Conservation (phyloP, 2,888 invertebrate genomes). For the Drosophila austrosaltans region DNA sequence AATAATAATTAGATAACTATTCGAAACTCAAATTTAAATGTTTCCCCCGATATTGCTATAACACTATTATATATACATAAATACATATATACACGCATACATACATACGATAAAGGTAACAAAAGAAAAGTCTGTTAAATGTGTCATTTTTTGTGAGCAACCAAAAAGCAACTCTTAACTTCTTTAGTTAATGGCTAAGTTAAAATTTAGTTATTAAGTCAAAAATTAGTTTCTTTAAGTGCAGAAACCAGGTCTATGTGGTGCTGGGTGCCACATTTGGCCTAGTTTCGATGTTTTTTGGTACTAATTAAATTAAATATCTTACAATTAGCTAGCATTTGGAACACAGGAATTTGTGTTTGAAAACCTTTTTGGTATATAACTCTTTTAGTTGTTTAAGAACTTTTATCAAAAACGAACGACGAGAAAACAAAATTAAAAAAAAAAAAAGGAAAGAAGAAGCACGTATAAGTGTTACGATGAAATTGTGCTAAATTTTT, state of each 20-base stretch:
- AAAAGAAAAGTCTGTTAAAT: constrained; percentile 77
- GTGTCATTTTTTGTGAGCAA: constrained; percentile 74
- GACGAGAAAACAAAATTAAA: constrained; percentile 34
- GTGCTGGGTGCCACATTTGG: constrained; percentile 35
- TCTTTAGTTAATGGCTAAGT: constrained; percentile 51
- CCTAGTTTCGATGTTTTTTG: constrained; percentile 28
- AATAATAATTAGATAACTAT: constrained; percentile 44
- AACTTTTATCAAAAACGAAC: constrained; percentile 30
- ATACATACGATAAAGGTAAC: constrained; percentile 29
- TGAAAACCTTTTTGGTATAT: constrained; percentile 65
- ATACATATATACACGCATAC: constrained; percentile 5
- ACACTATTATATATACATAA: constrained; percentile 14
- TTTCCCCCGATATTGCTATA: constrained; percentile 50
- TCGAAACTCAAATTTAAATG: constrained; percentile 53
- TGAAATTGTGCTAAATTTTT: constrained; percentile 73
- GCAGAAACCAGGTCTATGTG: constrained; percentile 17
- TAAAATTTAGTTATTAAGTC: constrained; percentile 61
- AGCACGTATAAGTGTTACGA: constrained; percentile 44
- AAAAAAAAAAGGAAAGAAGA: too few relatives aligned
- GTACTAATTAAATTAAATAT: constrained; percentile 40
- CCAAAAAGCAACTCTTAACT: constrained; percentile 54
- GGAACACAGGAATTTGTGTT: constrained; percentile 51
- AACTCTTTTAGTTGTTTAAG: constrained; percentile 58
- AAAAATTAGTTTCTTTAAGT: constrained; percentile 53
- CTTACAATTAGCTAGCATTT: constrained; percentile 57